Conservation (phyloP, 2,113 vertebrate species). For the Rattus rattus region DNA sequence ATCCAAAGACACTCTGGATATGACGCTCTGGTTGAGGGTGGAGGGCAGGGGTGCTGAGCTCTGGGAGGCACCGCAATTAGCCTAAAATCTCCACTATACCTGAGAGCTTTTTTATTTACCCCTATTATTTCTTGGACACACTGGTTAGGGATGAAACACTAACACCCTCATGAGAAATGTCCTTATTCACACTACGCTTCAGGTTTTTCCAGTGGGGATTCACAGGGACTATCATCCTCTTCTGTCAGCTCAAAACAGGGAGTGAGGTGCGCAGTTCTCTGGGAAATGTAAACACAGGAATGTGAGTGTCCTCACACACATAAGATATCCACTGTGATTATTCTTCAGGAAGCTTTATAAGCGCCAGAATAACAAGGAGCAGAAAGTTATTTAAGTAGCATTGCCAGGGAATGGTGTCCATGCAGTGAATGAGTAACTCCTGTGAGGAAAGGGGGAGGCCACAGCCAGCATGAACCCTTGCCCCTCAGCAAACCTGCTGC, state of each 20-base stretch:
- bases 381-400: neutral
- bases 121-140: neutral
- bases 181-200: neutral
- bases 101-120: neutral
- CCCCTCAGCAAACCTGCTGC: rapidly evolving
- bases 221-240: neutral
- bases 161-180: neutral
- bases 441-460: neutral
- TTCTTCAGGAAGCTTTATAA: neutral
- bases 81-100: neutral
- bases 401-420: neutral
- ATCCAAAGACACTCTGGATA: neutral
- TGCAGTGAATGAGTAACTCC: neutral
- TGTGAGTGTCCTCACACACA: neutral
- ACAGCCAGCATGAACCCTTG: neutral
- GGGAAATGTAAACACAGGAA: neutral
- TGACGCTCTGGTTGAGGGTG: too few species aligned
- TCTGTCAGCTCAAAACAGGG: neutral
- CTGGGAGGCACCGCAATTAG: neutral
- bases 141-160: neutral
- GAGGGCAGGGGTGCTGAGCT: neutral
- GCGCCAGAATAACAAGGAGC: neutral
- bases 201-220: neutral
- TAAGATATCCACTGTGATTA: neutral
- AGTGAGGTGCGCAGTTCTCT: neutral